phyloP scores from a whole-genome alignment of 2,113 vertebrate genomes.

The Cygnus atratus region DNA sequence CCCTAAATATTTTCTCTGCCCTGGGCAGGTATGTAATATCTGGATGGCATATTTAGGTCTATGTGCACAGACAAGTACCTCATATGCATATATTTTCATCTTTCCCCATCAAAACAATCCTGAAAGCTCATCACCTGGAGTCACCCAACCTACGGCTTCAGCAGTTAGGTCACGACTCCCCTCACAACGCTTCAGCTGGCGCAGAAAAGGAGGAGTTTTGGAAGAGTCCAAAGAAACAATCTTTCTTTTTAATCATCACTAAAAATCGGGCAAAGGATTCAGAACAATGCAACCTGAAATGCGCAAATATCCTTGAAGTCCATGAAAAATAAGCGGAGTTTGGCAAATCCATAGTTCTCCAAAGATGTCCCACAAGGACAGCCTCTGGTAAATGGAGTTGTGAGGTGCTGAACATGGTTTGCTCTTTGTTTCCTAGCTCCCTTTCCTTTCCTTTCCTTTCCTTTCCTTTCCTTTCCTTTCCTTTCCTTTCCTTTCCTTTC shows the following conservation, averaged over 20 bases:
- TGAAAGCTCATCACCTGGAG: not conserved
- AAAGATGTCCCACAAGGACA: not conserved
- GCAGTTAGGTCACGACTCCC: not conserved
- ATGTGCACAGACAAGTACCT: not conserved
- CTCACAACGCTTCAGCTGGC: not conserved
- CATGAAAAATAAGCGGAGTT: not conserved
- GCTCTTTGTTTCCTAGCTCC: not conserved
- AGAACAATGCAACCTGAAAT: not conserved
- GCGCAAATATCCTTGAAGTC: not conserved
- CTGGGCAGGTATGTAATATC: not conserved
- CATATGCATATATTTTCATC: not conserved
- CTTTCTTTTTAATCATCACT: not conserved
- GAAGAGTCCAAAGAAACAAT: slow-evolving; percentile 14
- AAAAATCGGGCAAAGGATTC: not conserved
- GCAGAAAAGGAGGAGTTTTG: not conserved
- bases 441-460: too few relatives aligned
- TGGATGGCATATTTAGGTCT: not conserved
- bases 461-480: too few relatives aligned
- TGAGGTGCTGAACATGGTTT: not conserved
- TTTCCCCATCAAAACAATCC: not conserved
- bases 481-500: too few relatives aligned
- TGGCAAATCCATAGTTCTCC: not conserved
- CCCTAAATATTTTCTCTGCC: not conserved
- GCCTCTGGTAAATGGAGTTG: not conserved
- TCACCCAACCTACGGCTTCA: not conserved